Evolutionary conservation across 2,797 vertebrate species (phyloP).

Genomic region (Sebastes jordani): DNA sequence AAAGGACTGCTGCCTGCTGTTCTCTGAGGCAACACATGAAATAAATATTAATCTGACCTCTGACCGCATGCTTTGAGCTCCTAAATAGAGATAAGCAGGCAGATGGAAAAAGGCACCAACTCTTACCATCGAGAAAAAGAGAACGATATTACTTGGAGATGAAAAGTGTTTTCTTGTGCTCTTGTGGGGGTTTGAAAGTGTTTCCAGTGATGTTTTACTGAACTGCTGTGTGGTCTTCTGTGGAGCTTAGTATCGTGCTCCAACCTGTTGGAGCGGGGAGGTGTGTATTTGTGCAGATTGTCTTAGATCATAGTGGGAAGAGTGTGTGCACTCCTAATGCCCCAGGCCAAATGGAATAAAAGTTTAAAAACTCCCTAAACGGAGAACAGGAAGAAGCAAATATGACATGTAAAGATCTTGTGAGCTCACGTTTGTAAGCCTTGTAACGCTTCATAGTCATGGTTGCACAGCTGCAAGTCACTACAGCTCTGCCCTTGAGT

Average conservation of each 20-base stretch:
- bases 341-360: constrained; percentile 7
- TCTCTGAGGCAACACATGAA: constrained; percentile 78
- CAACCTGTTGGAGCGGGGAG: constrained; percentile 63
- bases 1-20: constrained; percentile 75
- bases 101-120: constrained; percentile 31
- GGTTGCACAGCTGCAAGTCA: not conserved
- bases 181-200: constrained; percentile 18
- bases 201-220: constrained; percentile 38
- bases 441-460: not conserved
- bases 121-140: constrained; percentile 2
- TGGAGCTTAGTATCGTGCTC: constrained; percentile 55
- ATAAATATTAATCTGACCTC: constrained; percentile 86
- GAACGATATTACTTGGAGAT: not conserved
- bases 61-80: constrained; percentile 71
- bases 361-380: not conserved
- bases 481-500: not conserved
- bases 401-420: not conserved
- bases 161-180: not conserved
- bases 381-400: not conserved
- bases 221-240: constrained; percentile 65
- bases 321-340: constrained; percentile 19
- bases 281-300: constrained; percentile 54
- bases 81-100: constrained; percentile 63
- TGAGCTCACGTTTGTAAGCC: not conserved
- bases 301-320: constrained; percentile 42